Conservation (phyloP, 1,140 invertebrate species). For the Drosophila navojoa region DNA sequence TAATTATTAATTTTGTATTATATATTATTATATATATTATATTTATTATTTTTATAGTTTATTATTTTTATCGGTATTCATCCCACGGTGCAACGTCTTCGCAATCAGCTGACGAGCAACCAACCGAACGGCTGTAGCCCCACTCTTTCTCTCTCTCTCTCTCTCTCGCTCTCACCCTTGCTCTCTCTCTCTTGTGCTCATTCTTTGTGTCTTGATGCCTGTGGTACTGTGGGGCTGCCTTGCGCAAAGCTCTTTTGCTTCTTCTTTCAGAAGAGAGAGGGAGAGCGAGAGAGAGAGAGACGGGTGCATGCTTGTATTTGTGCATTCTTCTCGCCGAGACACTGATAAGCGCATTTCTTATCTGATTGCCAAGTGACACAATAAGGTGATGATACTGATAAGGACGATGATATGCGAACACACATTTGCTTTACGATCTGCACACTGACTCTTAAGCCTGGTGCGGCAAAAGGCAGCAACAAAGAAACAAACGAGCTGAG, state of each 20-base stretch:
- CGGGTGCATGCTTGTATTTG: not conserved
- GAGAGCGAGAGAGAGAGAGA: not conserved
- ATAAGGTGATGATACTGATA: constrained; percentile 52
- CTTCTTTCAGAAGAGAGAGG: not conserved
- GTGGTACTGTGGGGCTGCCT: constrained; percentile 6
- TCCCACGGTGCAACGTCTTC: not conserved
- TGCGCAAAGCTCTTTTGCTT: not conserved
- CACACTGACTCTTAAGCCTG: constrained; percentile 40
- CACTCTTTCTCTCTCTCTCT: not conserved
- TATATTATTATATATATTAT: too few species aligned
- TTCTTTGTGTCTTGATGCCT: not conserved
- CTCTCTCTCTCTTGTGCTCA: not conserved
- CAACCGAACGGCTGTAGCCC: too few species aligned
- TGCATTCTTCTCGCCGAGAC: constrained; percentile 10
- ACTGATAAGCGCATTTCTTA: constrained; percentile 50
- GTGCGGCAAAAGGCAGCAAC: not conserved
- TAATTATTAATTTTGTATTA: too few species aligned
- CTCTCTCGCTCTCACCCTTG: not conserved
- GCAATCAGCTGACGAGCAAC: constrained; percentile 7
- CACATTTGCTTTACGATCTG: constrained; percentile 47
- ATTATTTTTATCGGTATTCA: not conserved
- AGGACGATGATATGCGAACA: constrained; percentile 21
- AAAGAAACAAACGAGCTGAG: too few species aligned
- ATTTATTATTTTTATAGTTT: too few species aligned
- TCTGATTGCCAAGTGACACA: constrained; percentile 61